These are phyloP conservation scores for Nomia melanderi DNA, from an alignment of 1,140 invertebrate species.

Conservation along the genomic window DNA sequence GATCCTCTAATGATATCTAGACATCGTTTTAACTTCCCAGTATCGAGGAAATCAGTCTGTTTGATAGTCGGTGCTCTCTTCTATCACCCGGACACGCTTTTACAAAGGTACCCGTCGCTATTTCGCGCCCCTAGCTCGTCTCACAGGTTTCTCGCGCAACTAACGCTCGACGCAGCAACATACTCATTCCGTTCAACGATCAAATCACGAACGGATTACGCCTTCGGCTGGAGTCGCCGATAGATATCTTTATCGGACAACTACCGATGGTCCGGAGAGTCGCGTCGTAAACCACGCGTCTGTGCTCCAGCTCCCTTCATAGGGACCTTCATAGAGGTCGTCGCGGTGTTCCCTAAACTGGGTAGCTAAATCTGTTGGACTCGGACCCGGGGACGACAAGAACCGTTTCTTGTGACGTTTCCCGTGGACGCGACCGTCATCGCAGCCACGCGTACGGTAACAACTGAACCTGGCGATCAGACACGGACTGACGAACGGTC, in stretches of 20 bases:
- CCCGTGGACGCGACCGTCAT: conserved; percentile 14
- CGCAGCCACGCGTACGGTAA: conserved; percentile 22
- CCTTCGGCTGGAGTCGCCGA: neutral
- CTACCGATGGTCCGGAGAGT: neutral
- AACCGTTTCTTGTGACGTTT: neutral
- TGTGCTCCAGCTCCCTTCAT: too few relatives aligned
- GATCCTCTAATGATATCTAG: neutral
- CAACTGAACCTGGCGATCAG: conserved; percentile 25
- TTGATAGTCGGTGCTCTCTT: neutral
- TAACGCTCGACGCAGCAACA: neutral
- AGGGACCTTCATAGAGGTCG: neutral
- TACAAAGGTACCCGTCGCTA: neutral
- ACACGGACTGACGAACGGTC: conserved; percentile 68
- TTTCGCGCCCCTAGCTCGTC: neutral
- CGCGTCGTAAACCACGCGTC: too few relatives aligned
- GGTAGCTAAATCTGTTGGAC: too few relatives aligned
- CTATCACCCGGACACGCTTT: neutral
- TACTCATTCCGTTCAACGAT: neutral
- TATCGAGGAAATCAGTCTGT: neutral
- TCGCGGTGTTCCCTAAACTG: neutral
- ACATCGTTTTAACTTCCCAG: neutral
- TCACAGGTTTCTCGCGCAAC: neutral
- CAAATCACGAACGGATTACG: neutral
- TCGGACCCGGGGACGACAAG: neutral
- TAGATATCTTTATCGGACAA: conserved; percentile 20